A percentile compares a stretch with the other conserved stretches of the same genome.
Conservation (phyloP, 2,888 invertebrate species). For the Drosophila stalkeri region DNA sequence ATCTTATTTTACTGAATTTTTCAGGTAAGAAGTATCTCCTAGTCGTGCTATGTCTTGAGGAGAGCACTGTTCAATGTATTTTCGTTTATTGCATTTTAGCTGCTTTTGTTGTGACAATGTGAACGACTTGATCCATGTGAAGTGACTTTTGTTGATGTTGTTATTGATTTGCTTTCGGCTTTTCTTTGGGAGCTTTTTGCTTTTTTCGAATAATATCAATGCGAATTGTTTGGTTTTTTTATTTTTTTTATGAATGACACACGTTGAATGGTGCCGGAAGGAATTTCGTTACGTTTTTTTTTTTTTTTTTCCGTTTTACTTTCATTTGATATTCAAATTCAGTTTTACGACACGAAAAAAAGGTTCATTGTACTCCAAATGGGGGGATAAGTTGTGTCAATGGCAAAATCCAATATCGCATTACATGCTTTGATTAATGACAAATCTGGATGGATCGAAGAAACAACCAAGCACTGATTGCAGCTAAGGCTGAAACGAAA, state of each 20-base stretch:
- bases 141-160: slow-evolving; percentile 30
- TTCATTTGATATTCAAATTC: slow-evolving; percentile 40
- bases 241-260: slow-evolving; percentile 59
- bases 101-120: slow-evolving; percentile 34
- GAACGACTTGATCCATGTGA: slow-evolving; percentile 56
- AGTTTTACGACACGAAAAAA: slow-evolving; percentile 12
- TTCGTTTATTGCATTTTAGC: background rate
- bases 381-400: background rate
- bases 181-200: slow-evolving; percentile 33
- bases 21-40: background rate
- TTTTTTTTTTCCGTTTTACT: slow-evolving; percentile 9
- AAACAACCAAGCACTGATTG: slow-evolving; percentile 1
- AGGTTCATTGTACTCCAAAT: slow-evolving; percentile 41
- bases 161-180: slow-evolving; percentile 39
- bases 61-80: background rate
- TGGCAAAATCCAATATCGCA: background rate
- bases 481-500: background rate
- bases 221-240: slow-evolving; percentile 23
- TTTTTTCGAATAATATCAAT: slow-evolving; percentile 28
- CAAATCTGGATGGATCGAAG: slow-evolving; percentile 3
- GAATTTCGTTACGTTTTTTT: slow-evolving; percentile 38
- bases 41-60: background rate
- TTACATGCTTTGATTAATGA: slow-evolving; percentile 10
- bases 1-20: too few species aligned
- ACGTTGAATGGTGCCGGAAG: slow-evolving; percentile 67